Evolutionary conservation across 1,140 invertebrate genomes (phyloP).

Genomic region (Solen grandis): DNA sequence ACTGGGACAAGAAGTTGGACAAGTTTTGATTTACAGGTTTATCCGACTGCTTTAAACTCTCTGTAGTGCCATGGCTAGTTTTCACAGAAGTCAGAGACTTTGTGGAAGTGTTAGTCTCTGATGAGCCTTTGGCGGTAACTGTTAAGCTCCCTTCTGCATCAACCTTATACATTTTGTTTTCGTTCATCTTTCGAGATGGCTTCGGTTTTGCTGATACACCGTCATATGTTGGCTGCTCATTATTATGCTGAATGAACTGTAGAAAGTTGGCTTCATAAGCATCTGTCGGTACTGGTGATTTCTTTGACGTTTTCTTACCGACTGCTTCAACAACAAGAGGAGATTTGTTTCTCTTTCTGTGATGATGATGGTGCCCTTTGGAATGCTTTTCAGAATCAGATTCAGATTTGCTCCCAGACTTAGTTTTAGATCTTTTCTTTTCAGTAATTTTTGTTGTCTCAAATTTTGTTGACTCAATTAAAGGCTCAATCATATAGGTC

Average conservation of each 20-base stretch:
- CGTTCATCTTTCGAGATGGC: background rate
- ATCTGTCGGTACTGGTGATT: conserved; percentile 32
- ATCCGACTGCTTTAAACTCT: background rate
- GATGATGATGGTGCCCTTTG: conserved; percentile 25
- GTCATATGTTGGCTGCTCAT: conserved; percentile 7
- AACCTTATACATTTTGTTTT: background rate
- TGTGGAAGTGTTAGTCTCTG: background rate
- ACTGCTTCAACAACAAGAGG: background rate
- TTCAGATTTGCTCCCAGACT: conserved; percentile 48
- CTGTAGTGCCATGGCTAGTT: background rate
- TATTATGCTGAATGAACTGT: conserved; percentile 51
- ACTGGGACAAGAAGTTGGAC: no score
- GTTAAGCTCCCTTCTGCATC: background rate
- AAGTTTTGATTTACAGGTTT: no score
- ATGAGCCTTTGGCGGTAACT: background rate
- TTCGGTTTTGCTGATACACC: background rate
- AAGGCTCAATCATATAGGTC: conserved; percentile 54
- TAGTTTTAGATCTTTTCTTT: conserved; percentile 6
- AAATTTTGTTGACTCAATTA: conserved; percentile 11
- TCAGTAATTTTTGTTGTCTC: conserved; percentile 11
- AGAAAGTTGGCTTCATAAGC: conserved; percentile 49
- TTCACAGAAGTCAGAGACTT: background rate
- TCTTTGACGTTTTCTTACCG: background rate
- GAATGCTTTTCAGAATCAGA: conserved; percentile 45
- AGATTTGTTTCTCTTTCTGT: conserved; percentile 27